Evolutionary conservation across 2,888 invertebrate genomes (phyloP), one percentile per base, ranked within the genome.

Genomic region (Drosophila neoperkinsi): DNA sequence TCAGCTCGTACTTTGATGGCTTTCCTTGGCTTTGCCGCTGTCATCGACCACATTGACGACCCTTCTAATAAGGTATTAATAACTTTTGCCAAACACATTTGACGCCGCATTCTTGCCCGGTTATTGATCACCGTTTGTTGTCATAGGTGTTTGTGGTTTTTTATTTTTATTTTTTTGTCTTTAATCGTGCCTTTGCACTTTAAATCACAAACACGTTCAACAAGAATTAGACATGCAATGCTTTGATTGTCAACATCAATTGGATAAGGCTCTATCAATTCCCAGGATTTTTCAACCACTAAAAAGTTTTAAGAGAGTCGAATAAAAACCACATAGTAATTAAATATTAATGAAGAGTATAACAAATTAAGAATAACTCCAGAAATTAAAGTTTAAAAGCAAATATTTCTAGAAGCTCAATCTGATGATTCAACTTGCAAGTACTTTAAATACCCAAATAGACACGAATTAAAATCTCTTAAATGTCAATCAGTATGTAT

Each of bases 51-150:
- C 66, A 67, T 57, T 61, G 59, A 53, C 55, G 68, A 63, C 70
- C 74, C 88, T 73, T 89, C 90, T 90, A 90, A 87, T 87, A 90
- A 84, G 90, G 84, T 79, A 87, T 90, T 87, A 90, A 86, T 87
- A 89, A 77, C 84, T 86, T 78, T 77, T 84, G 76, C 71, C 86
- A 71, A 81, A 71, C 76, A 79, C 74, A 69, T 67, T 67, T 73
- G 64, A 65, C 66, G 79, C 61, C 60, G 60, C 77, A 74, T 75
- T 81, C 68, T 60, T 81, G 57, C 51, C 56, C 58, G 78, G 72
- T 78, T 78, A 70, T 82, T 90, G 82, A 46, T 71, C 65, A 66
- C 28, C 59, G 31, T 57, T 73, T 63, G 34, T 21, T 70, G 49
- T 28, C 50, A 49, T 77, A 49, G 52, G 53, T 31, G 34, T 34